Evolutionary conservation across 2,797 vertebrate species (phyloP).

Genomic region (Sylvia borin): DNA sequence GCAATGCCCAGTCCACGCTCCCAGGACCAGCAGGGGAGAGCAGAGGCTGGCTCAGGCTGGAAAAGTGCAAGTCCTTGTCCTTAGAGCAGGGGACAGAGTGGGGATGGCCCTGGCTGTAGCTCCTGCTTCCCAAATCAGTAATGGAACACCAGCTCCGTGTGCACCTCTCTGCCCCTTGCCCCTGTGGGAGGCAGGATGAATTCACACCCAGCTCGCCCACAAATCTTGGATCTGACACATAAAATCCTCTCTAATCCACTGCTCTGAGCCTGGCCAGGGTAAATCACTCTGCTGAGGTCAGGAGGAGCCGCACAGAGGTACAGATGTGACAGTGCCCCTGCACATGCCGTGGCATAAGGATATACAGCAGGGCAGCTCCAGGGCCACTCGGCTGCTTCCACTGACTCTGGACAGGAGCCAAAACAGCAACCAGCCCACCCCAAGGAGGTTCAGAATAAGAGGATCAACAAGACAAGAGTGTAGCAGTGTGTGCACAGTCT

Average conservation of each 20-base stretch:
- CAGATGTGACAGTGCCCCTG: neutral
- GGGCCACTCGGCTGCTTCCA: neutral
- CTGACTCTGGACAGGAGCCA: neutral
- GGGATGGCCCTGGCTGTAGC: rapidly evolving
- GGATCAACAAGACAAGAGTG: neutral
- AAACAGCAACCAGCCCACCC: neutral
- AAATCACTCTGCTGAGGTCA: neutral
- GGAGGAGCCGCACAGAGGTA: neutral
- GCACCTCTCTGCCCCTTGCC: rapidly evolving
- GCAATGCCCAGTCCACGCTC: neutral
- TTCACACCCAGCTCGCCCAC: rapidly evolving
- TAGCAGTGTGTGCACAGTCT: neutral
- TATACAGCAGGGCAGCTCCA: rapidly evolving
- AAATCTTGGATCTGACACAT: neutral
- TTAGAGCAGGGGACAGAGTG: neutral
- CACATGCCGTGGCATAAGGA: rapidly evolving
- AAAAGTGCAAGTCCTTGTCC: neutral
- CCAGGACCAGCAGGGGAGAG: neutral
- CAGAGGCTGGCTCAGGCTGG: neutral
- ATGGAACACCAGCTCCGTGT: rapidly evolving
- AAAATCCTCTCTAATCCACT: rapidly evolving
- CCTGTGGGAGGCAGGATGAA: neutral
- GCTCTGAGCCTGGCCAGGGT: neutral
- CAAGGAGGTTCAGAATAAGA: neutral
- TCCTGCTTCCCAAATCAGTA: rapidly evolving